Evolutionary conservation across 2,113 vertebrate species (phyloP).

Genomic region (Neolamprologus toae): DNA sequence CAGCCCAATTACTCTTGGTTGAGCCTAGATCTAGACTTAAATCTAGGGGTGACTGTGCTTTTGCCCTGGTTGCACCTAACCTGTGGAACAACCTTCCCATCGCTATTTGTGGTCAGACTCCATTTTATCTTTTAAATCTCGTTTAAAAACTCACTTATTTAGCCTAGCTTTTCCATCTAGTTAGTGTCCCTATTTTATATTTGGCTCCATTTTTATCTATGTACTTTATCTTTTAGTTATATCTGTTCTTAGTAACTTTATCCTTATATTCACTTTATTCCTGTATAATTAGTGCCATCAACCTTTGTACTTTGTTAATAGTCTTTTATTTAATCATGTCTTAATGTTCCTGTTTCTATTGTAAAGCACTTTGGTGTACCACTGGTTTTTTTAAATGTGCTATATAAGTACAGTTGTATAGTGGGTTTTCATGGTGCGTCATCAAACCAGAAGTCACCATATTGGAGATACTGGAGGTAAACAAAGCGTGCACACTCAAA

Average conservation of each 20-base stretch:
- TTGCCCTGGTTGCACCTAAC: background rate
- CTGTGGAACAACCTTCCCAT: background rate
- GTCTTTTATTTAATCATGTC: too few species aligned
- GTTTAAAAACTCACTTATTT: background rate
- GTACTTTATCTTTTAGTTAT: background rate
- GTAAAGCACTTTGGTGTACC: too few species aligned
- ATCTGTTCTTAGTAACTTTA: background rate
- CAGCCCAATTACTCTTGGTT: background rate
- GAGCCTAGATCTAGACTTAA: background rate
- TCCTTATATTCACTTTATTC: background rate
- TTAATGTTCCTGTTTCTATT: too few species aligned
- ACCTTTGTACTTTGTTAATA: background rate
- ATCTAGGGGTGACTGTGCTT: background rate
- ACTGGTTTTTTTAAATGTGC: background rate
- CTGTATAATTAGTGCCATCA: background rate
- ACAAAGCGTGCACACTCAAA: background rate
- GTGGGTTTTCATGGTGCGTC: background rate
- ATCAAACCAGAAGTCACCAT: background rate
- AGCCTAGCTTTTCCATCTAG: too few species aligned
- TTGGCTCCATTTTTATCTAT: background rate
- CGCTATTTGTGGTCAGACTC: background rate
- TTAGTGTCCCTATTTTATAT: too few species aligned
- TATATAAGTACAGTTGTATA: background rate
- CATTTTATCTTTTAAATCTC: background rate
- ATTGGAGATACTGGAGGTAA: background rate